Evolutionary conservation across 1,140 invertebrate genomes (phyloP).

Genomic region (Drosophila bipectinata): DNA sequence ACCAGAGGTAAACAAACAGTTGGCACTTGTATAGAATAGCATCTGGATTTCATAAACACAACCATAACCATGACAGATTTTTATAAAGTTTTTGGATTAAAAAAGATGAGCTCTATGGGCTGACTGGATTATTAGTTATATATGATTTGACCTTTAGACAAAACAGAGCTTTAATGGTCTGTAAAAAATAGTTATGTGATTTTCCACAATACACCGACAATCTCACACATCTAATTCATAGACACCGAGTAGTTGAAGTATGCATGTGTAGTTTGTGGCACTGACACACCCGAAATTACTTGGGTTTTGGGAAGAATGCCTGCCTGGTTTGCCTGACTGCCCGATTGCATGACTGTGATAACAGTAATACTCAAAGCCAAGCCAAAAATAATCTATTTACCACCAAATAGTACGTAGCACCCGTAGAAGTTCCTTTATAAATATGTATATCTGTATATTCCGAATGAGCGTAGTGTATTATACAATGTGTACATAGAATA

Average conservation of each 20-base stretch:
- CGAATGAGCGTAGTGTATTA: constrained; percentile 56
- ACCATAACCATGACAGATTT: neutral
- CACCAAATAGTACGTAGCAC: constrained; percentile 30
- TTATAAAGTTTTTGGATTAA: too few relatives aligned
- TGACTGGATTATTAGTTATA: neutral
- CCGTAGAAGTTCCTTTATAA: constrained; percentile 20
- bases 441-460: constrained; percentile 20
- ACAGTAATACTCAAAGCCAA: constrained; percentile 22
- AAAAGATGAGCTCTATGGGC: neutral
- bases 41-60: constrained; percentile 13
- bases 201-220: constrained; percentile 6
- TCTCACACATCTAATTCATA: constrained; percentile 20
- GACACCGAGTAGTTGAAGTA: constrained; percentile 36
- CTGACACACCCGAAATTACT: constrained; percentile 26
- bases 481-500: constrained; percentile 52
- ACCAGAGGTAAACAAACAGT: constrained; percentile 34
- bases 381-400: constrained; percentile 26
- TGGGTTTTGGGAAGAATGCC: constrained; percentile 49
- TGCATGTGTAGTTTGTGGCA: constrained; percentile 60
- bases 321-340: constrained; percentile 64
- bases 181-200: constrained; percentile 1
- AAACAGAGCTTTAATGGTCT: constrained; percentile 1
- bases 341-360: constrained; percentile 68
- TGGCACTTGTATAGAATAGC: constrained; percentile 34
- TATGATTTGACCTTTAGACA: constrained; percentile 17